A percentile compares a stretch with the other conserved stretches of the same genome.
phyloP scores from a whole-genome alignment of 2,113 vertebrate genomes.

The Petroica traversi region DNA sequence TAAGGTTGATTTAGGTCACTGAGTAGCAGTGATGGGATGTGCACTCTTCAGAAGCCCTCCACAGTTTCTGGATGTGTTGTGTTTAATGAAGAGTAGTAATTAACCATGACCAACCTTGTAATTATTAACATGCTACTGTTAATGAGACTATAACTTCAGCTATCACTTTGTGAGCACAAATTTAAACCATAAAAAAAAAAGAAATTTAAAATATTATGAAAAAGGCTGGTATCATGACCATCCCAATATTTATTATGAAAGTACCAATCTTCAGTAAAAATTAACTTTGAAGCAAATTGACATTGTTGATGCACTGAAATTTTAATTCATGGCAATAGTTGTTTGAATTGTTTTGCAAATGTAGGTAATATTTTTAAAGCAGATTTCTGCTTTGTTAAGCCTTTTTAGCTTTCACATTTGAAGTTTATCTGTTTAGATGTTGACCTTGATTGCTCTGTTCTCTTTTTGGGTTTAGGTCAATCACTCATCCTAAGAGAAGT shows the following conservation, averaged over 20 bases:
- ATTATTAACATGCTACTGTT: slow-evolving; percentile 36
- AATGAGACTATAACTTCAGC: slow-evolving; percentile 3
- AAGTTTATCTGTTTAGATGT: background rate
- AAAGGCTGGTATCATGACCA: background rate
- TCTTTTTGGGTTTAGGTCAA: background rate
- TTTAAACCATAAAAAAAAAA: background rate
- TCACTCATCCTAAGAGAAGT: background rate
- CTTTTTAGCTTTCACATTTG: background rate
- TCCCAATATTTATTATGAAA: background rate
- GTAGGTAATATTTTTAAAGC: background rate
- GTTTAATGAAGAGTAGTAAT: slow-evolving; percentile 41
- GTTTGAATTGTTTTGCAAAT: background rate
- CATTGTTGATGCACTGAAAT: background rate
- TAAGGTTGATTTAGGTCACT: slow-evolving; percentile 16
- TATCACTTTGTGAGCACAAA: background rate
- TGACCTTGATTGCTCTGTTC: background rate
- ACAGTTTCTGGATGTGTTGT: background rate
- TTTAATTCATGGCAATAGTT: background rate
- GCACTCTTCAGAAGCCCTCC: background rate
- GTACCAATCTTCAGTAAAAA: background rate
- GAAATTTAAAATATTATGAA: background rate
- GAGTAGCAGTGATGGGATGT: background rate
- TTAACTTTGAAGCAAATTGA: background rate
- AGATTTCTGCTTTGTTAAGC: background rate
- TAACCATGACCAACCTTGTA: slow-evolving; percentile 21